Conservation (phyloP, 2,797 vertebrate genomes). For the Enteromius paludinosus region DNA sequence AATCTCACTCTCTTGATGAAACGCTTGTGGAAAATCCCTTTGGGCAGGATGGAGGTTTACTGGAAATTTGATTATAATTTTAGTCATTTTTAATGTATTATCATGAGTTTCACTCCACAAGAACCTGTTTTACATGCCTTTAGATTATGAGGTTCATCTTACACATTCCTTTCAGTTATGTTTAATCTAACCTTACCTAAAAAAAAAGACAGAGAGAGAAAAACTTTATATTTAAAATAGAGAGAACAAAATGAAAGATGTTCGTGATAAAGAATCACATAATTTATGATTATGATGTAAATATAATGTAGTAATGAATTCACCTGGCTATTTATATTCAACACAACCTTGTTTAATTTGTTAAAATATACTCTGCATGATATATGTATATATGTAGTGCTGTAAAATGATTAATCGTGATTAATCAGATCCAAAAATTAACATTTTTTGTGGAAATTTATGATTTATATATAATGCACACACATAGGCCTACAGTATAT, state of each 20-base stretch:
- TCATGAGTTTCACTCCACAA: constrained; percentile 35
- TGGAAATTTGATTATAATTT: constrained; percentile 59
- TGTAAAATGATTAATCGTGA: no score
- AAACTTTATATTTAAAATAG: background rate
- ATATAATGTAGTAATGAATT: background rate
- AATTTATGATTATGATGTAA: background rate
- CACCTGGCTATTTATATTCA: background rate
- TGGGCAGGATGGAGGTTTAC: constrained; percentile 50
- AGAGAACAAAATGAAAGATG: background rate
- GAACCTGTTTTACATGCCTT: constrained; percentile 9
- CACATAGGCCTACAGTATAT: no score
- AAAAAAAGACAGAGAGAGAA: background rate
- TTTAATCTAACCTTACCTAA: background rate
- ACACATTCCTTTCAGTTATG: constrained; percentile 24
- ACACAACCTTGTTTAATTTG: background rate
- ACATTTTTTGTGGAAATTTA: no score
- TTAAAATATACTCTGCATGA: no score
- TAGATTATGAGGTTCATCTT: background rate
- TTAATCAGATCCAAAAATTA: no score
- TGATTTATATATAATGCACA: no score
- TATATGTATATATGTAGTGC: no score
- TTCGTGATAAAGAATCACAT: no score
- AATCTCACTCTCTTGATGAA: constrained; percentile 30
- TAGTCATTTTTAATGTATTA: constrained; percentile 46
- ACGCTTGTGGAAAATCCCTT: constrained; percentile 43